A percentile compares a stretch with the other conserved stretches of the same genome.
These are phyloP conservation scores for Melospiza melodia DNA, from an alignment of 2,113 vertebrate species.

Conservation along the genomic window DNA sequence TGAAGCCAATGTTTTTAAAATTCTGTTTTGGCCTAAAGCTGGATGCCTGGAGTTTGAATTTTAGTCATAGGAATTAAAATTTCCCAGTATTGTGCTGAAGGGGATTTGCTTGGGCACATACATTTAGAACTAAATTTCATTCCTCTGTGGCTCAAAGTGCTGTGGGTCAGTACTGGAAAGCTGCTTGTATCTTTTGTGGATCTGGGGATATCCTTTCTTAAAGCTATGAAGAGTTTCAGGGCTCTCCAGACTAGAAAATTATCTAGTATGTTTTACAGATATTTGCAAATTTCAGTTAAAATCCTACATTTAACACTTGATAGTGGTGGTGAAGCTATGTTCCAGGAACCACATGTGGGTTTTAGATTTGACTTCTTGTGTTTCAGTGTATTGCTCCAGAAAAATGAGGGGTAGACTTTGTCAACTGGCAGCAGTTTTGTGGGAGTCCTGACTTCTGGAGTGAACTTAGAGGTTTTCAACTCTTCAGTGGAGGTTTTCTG, in stretches of 20 bases:
- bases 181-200: background rate
- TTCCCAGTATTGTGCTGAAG: background rate
- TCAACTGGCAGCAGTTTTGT: background rate
- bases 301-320: background rate
- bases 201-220: background rate
- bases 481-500: background rate
- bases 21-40: background rate
- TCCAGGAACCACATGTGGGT: accelerated
- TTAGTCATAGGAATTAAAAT: background rate
- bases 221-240: background rate
- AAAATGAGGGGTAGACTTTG: background rate
- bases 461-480: background rate
- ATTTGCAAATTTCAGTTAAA: background rate
- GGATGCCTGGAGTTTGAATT: background rate
- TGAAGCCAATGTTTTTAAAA: background rate
- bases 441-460: background rate
- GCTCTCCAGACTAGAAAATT: background rate
- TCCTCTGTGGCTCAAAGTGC: background rate
- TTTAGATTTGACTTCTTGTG: background rate
- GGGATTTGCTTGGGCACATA: background rate
- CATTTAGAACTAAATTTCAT: background rate
- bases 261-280: background rate
- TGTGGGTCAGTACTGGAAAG: background rate
- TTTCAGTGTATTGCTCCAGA: background rate
- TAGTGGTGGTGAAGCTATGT: background rate